Evolutionary conservation across 2,113 vertebrate species (phyloP), one percentile per base, ranked within the genome.

Genomic region (Mustela nigripes): DNA sequence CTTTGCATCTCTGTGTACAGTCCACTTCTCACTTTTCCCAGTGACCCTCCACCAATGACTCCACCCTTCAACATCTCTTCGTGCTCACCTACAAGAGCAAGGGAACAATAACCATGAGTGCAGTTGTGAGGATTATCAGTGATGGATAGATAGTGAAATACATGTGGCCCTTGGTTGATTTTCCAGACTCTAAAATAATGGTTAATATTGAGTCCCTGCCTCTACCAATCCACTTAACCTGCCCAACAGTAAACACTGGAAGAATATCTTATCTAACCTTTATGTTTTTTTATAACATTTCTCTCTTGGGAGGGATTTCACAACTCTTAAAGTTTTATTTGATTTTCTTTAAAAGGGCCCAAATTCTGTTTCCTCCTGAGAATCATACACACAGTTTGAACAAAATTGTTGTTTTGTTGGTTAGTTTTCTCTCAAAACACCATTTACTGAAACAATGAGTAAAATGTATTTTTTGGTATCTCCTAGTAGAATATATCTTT

Each of bases 361-460:
- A 69, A 36, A 21, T 95, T 91, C 94, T 73, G 28, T 92, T 96
- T 96, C 73, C 92, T 96, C 58, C 56, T 90, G 80, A 36, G 83
- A 96, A 71, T 88, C 3, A 4, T 84, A 24, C 24, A 84, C 14
- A 84, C 74, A 45, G 95, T 97, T 97, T 69, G 42, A 84, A 91
- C 67, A 84, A 39, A 93, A 53, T 53, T 33, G 2, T 69, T 33
- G 3, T 89, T 92, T 97, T 92, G 71, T 67, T 71, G 5, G 56
- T 96, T 96, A 26, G 3, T 71, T 96, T 94, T 91, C 78, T 93
- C 67, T 94, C 67, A 80, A 89, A 92, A 90, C 7, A 60, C 19
- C 82, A 28, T n/a, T 87, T 65, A 65, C 81, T 93, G 78, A 94
- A 95, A 63, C 56, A 60, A 14, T 24, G 33, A 91, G 36, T 80